Base-by-base conservation (phyloP, 1,140 invertebrate species). In the Nebria ingens region DNA sequence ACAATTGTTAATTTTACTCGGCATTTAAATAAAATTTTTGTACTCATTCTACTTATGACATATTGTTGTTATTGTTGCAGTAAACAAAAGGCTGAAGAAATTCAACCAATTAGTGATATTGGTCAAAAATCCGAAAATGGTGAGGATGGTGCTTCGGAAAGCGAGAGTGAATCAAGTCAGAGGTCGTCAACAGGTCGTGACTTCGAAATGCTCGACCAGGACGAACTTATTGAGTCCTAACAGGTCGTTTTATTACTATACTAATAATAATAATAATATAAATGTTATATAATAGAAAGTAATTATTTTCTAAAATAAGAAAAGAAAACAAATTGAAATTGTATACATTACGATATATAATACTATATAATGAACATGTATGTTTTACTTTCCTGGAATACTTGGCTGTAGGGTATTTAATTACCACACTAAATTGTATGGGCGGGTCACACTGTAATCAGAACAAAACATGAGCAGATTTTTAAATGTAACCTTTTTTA, bases 151-250 rank as follows among this genome's bases (percentile, higher is more conserved):
- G 75, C 53, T 21, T 79, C 79, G 0, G 80, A 82, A 59, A 80
- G 79, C 2, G 83, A 85, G 62, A 83, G 81, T 1, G 82, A 83
- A 65, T 76, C 77, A 53, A 83, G 82, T 63, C 82, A 84, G 62
- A 79, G 85, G 50, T 89, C 86, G 11, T 86, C 86, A 61, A 87
- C 85, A 0, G 86, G 83, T 42, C 79, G 83, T 64, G 87, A 90
- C 75, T 90, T 89, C 69, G 87, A 88, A 71, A 87, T 90, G 62
- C 78, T 86, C 2, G 81, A 84, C 52, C 71, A 78, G 38, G 78
- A 76, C 9, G 82, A 85, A 58, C 63, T 82, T 6, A 79, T 55
- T 6, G 20, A 20, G 52, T 59, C 61, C 56, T 64, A 65, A 61
- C 51, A 51, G 21, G 12, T 34, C 51, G 13, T 25, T 25, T 12